These are phyloP conservation scores for Lota lota DNA, from an alignment of 2,113 vertebrate species.

Conservation along the genomic window DNA sequence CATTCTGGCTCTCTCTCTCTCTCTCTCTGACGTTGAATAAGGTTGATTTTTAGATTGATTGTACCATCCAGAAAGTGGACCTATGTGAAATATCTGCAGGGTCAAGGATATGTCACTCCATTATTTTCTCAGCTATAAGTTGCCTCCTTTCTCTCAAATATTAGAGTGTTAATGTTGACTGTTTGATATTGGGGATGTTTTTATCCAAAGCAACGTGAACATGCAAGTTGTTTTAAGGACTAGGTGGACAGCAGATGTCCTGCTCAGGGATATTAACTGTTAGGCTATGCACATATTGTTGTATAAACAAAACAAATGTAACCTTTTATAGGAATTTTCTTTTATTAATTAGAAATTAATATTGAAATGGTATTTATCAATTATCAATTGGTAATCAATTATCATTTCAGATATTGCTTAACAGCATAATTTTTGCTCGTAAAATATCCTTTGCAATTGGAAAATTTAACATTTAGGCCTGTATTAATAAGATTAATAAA, in stretches of 20 bases:
- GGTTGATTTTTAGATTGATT: constrained; percentile 11
- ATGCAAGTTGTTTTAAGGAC: background rate
- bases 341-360: too few relatives aligned
- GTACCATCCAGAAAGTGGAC: constrained; percentile 5
- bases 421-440: constrained; percentile 3
- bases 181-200: background rate
- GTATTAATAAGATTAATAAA: constrained; percentile 49
- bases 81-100: background rate
- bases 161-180: background rate
- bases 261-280: background rate
- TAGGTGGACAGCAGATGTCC: background rate
- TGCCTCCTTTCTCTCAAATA: too few relatives aligned
- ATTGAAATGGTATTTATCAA: too few relatives aligned
- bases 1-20: too few relatives aligned
- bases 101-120: background rate
- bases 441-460: constrained; percentile 28
- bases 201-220: background rate
- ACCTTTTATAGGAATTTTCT: too few relatives aligned
- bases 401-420: too few relatives aligned
- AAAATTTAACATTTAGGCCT: constrained; percentile 40
- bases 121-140: too few relatives aligned
- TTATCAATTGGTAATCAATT: too few relatives aligned
- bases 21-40: constrained; percentile 24
- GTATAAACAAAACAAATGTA: too few relatives aligned
- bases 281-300: background rate